A percentile compares a stretch with the other conserved stretches of the same genome.
phyloP scores from a whole-genome alignment of 2,113 vertebrate genomes.

The Plotosus lineatus region DNA sequence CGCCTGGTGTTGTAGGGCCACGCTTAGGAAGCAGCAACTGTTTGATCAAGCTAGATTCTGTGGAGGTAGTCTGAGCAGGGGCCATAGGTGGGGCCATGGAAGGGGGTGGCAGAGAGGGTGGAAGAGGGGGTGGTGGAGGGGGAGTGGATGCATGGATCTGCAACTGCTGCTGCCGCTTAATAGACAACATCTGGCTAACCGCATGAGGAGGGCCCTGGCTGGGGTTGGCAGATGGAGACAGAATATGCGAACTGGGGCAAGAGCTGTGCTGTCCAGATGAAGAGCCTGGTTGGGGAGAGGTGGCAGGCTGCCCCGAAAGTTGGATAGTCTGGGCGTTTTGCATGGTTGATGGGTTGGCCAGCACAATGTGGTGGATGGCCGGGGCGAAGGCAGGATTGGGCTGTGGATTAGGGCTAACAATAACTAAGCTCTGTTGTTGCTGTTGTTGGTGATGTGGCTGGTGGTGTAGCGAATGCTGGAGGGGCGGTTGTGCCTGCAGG shows the following conservation, averaged over 20 bases:
- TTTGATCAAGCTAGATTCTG: slow-evolving; percentile 98
- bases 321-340: slow-evolving; percentile 85
- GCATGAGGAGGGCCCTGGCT: slow-evolving; percentile 84
- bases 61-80: slow-evolving; percentile 81
- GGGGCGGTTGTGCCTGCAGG: slow-evolving; percentile 73
- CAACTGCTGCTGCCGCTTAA: slow-evolving; percentile 79
- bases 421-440: slow-evolving; percentile 90
- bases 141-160: slow-evolving; percentile 67
- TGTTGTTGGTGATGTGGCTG: slow-evolving; percentile 70
- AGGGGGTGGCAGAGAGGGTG: slow-evolving; percentile 80
- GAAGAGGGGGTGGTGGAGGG: slow-evolving; percentile 74
- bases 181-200: slow-evolving; percentile 90
- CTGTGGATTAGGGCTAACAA: slow-evolving; percentile 87
- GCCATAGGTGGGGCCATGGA: slow-evolving; percentile 60
- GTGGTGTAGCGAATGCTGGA: slow-evolving; percentile 68
- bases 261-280: slow-evolving; percentile 75
- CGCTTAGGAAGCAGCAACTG: slow-evolving; percentile 98
- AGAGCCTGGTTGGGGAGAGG: slow-evolving; percentile 79
- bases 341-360: slow-evolving; percentile 87
- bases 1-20: slow-evolving; percentile 93
- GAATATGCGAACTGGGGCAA: slow-evolving; percentile 75
- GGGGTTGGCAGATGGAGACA: slow-evolving; percentile 75
- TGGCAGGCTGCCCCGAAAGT: slow-evolving; percentile 82
- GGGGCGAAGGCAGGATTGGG: slow-evolving; percentile 87
- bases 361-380: slow-evolving; percentile 97